These are phyloP conservation scores for Psittacus erithacus DNA, from an alignment of 2,113 vertebrate species.

Conservation along the genomic window DNA sequence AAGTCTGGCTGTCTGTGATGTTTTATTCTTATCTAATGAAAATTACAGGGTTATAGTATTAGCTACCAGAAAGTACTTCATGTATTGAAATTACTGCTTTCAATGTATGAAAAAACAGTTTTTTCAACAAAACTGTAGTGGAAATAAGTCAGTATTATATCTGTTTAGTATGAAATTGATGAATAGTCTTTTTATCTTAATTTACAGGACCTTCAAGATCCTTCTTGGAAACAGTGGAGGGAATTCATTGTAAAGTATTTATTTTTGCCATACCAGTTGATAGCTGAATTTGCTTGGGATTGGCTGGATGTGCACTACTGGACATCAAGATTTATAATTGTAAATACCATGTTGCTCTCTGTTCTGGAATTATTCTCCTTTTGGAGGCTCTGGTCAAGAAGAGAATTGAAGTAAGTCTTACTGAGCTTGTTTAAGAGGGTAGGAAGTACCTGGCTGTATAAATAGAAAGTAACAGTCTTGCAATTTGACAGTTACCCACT, in stretches of 20 bases:
- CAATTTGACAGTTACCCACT: background rate
- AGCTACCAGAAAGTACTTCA: background rate
- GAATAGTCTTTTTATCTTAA: background rate
- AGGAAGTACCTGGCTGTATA: background rate
- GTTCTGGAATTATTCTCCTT: constrained; percentile 86
- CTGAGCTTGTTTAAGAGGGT: background rate
- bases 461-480: background rate
- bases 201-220: constrained; percentile 77
- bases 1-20: background rate
- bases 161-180: background rate
- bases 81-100: background rate
- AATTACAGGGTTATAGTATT: background rate
- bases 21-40: background rate
- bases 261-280: constrained; percentile 91
- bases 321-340: constrained; percentile 92
- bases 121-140: background rate
- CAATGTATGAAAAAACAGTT: background rate
- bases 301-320: constrained; percentile 94
- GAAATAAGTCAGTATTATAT: background rate
- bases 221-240: constrained; percentile 88
- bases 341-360: constrained; percentile 89
- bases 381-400: constrained; percentile 87
- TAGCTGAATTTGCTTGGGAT: constrained; percentile 95
- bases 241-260: constrained; percentile 90
- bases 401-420: constrained; percentile 83